Base-by-base conservation (phyloP, 2,113 vertebrate species). In the Microcebus murinus region DNA sequence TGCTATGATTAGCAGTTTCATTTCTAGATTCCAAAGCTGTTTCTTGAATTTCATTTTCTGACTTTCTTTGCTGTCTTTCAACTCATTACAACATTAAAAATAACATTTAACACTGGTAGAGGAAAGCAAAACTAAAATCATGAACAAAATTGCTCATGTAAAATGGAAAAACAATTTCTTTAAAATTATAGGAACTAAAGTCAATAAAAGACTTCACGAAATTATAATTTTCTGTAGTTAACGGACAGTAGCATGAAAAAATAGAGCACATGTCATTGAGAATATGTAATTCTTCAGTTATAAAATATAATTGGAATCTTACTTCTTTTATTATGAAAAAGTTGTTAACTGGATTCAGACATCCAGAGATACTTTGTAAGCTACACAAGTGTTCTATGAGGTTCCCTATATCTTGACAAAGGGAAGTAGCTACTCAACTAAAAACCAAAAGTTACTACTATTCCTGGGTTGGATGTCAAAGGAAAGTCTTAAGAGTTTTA, bases 121-220 rank as follows among this genome's bases (percentile, higher is more conserved):
- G 71, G 36, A 90, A 90, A 55, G 29, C 4, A 80, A 87, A 86
- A 91, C 9, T 42, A 85, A 96, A 90, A 79, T 74, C 18, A 42
- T 34, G 36, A 91, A 67, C 25, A 73, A 93, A 92, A 42, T 80
- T 87, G 36, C 31, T 95, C 52, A 42, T 67, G 29, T 82, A 79
- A 95, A 95, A 63, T 61, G 65, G 48, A 87, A 93, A 91, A 88
- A 94, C 8, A 71, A 15, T 63, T 94, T 74, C 34, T 92, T 89
- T 93, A 92, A 95, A 90, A 94, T 81, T 0, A 48, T 90, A 20
- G 97, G 97, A 97, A 96, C n/a, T 92, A 57, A 95, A 77, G 77
- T 61, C 90, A 94, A 86, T 48, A 31, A 65, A 84, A 89, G 7
- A 67, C 50, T 96, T 57, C 25, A 90, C 45, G 39, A 61, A 95